These are phyloP conservation scores for Remorina albescens DNA, from an alignment of 2,797 vertebrate genomes.

Conservation along the genomic window DNA sequence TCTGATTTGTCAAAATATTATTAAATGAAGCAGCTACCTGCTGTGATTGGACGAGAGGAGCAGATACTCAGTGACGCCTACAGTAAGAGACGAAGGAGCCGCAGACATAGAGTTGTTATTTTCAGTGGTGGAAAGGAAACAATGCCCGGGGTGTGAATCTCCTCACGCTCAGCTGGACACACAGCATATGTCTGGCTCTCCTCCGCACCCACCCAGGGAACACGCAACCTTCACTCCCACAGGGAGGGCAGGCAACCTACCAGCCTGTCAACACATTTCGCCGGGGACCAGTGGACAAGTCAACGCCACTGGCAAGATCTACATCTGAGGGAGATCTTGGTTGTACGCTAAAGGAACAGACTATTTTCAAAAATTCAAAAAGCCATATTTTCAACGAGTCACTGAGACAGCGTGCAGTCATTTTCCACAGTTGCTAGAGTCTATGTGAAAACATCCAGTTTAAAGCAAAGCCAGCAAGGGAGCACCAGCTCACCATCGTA, in stretches of 20 bases:
- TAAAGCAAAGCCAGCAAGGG: background rate
- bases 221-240: slow-evolving; percentile 31
- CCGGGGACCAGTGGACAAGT: slow-evolving; percentile 76
- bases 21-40: slow-evolving; percentile 77
- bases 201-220: slow-evolving; percentile 77
- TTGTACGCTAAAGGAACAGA: background rate
- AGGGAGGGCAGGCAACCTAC: slow-evolving; percentile 42
- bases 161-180: slow-evolving; percentile 88
- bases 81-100: slow-evolving; percentile 61
- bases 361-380: background rate
- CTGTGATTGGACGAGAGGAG: slow-evolving; percentile 82
- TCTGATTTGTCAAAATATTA: no score
- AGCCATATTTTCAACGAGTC: background rate
- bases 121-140: slow-evolving; percentile 81
- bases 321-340: slow-evolving; percentile 17
- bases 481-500: slow-evolving; percentile 90
- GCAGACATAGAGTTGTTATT: slow-evolving; percentile 87
- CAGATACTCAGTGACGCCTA: slow-evolving; percentile 86
- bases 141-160: slow-evolving; percentile 81
- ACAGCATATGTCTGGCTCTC: slow-evolving; percentile 88
- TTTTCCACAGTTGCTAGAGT: background rate
- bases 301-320: slow-evolving; percentile 29
- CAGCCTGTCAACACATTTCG: slow-evolving; percentile 83
- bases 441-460: background rate
- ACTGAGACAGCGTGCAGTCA: background rate